Base-by-base conservation (phyloP, 1,140 invertebrate genomes). In the Cyphomyrmex costatus region DNA sequence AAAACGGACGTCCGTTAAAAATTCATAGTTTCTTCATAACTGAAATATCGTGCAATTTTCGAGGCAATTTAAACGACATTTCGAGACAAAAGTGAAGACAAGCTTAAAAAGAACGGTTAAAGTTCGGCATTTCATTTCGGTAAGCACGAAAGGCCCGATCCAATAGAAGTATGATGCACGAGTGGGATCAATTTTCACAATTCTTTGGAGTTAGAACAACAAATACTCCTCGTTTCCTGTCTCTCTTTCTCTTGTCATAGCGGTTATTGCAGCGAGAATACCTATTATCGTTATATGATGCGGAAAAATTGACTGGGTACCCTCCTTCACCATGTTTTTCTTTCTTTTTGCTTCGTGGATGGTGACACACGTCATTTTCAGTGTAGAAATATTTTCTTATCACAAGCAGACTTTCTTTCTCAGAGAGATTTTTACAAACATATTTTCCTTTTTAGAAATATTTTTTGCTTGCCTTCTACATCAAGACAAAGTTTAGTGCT, bases 261-360 rank as follows among this genome's bases (percentile, higher is more conserved):
- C 24, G 36, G 60, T 84, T 83, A 84, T 83, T 21, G 33, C 21
- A 79, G 27, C 49, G 24, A 56, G 36, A 87, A 68, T 74, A 76
- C 33, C 71, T 82, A 49, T 84, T 87, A 85, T 74, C 71, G 53
- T 70, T 71, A 85, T 33, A 86, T 60, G 79, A 74, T 77, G 80
- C 71, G 61, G 71, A 87, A 87, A 61, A 85, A 85, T 85, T 76
- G 86, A 87, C 79, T 71, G 10, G 33, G n/a, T 84, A 70, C n/a
- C 14, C 42, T 63, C 30, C 36, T 24, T 83, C 24, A 2, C 42
- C 19, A 27, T 74, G 49, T 53, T 61, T 58, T 51, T 24, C 27
- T 56, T 76, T 66, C 46, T 66, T 87, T 84, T 85, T 87, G 42
- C 61, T 14, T 68, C 46, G 46, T 3, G 5, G 53, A 60, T 71